Base-by-base conservation (phyloP, 2,113 vertebrate genomes). In the Calonectris borealis region DNA sequence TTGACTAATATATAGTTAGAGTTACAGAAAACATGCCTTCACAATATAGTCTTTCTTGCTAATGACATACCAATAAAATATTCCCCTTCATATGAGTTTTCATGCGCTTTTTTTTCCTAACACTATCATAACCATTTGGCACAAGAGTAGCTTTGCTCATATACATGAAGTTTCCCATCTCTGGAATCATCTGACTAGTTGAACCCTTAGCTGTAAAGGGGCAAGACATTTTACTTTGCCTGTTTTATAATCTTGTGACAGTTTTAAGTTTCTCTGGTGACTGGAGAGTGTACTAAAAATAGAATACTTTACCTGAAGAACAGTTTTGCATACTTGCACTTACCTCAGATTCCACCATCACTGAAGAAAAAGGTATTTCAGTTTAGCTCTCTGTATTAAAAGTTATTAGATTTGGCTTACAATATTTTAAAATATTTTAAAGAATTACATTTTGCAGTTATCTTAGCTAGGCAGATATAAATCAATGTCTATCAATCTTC, bases 331-430 rank as follows among this genome's bases (percentile, higher is more conserved):
- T 61, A 44, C 51, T 83, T 93, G 73, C 64, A 96, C 94, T 95
- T 96, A 94, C 96, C 86, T 95, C 61, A 60, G 69, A 32, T 65
- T 60, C 66, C 81, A 93, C 62, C 89, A 93, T 6, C 36, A 65
- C 25, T 64, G 61, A 89, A 85, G 57, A 60, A 93, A 88, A 83
- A 72, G 16, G 65, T 65, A 83, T 57, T 82, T 89, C 73, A 86
- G 42, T 80, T 92, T 62, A 91, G n/a, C 36, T 80, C 58, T 55
- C 58, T 40, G 21, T 13, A 65, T 66, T 76, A 68, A 32, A 70
- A 83, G 73, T 57, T 77, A 46, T 21, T 54, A 60, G 7, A 91
- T 85, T 19, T 36, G 40, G 29, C 3, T 69, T 42, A 15, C 3
- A 80, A 26, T 17, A 40, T n/a, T 70, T 88, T 17, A 0, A 84